Percentiles rank a stretch among this genome's conserved stretches.
Conservation (phyloP, 2,113 vertebrate genomes). For the Sclerurus mexicanus region DNA sequence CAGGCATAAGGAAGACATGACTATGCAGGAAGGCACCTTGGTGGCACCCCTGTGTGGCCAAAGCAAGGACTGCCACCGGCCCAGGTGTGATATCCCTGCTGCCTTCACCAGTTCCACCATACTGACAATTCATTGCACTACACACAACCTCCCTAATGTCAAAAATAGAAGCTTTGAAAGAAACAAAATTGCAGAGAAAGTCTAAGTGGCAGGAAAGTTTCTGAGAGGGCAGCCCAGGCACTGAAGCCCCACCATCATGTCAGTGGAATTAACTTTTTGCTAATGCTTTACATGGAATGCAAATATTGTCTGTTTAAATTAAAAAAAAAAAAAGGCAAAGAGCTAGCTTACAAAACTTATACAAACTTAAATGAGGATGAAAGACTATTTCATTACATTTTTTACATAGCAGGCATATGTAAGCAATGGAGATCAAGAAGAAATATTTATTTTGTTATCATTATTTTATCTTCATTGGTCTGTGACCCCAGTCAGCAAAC, state of each 20-base stretch:
- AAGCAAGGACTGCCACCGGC: background rate
- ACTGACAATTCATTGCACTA: background rate
- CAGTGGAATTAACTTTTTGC: background rate
- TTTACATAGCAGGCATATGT: background rate
- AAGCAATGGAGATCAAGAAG: background rate
- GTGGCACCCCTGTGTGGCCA: background rate
- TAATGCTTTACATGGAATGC: background rate
- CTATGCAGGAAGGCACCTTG: background rate
- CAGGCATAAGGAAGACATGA: background rate
- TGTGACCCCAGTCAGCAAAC: slow-evolving; percentile 31
- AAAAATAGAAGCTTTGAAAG: background rate
- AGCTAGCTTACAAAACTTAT: background rate
- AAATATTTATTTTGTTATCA: slow-evolving; percentile 55
- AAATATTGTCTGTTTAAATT: background rate
- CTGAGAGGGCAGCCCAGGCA: background rate
- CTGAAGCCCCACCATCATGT: background rate
- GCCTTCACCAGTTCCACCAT: background rate
- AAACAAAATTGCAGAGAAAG: background rate
- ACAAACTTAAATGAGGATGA: background rate
- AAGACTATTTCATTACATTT: slow-evolving; percentile 10
- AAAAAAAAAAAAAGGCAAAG: background rate
- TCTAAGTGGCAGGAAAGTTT: background rate
- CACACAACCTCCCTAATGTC: fast-evolving
- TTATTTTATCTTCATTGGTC: slow-evolving; percentile 41
- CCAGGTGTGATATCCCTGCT: background rate